These are phyloP conservation scores for Corythornis vintsioides DNA, from an alignment of 2,113 vertebrate species.

Conservation along the genomic window DNA sequence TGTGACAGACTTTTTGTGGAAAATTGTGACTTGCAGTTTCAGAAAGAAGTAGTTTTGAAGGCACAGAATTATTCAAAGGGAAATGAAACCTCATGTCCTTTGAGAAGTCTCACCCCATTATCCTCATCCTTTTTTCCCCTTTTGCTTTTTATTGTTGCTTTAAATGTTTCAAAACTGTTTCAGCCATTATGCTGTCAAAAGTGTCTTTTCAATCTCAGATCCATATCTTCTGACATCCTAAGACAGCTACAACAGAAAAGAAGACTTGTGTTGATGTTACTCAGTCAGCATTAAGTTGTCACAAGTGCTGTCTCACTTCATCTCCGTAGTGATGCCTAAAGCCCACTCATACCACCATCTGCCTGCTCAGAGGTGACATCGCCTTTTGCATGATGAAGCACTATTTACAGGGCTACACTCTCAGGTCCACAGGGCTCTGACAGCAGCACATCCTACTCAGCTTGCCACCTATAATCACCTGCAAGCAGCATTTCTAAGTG, in stretches of 20 bases:
- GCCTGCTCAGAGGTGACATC: conserved; percentile 45
- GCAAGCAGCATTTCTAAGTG: not conserved
- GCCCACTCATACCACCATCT: conserved; percentile 42
- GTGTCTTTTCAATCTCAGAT: conserved; percentile 52
- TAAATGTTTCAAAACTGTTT: conserved; percentile 74
- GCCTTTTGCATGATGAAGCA: conserved; percentile 47
- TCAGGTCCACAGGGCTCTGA: conserved; percentile 20
- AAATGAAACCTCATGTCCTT: conserved; percentile 32
- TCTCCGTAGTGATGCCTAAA: not conserved
- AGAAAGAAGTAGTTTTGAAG: not conserved
- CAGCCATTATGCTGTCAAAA: conserved; percentile 59
- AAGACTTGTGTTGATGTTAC: conserved; percentile 36
- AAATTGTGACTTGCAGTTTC: conserved; percentile 25
- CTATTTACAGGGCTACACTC: conserved; percentile 3
- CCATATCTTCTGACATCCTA: conserved; percentile 49
- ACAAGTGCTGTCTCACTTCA: conserved; percentile 26
- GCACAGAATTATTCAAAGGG: conserved; percentile 18
- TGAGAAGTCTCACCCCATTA: conserved; percentile 35
- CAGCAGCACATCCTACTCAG: not conserved
- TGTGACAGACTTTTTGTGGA: not conserved
- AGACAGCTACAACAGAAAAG: conserved; percentile 49
- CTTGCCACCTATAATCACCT: not conserved
- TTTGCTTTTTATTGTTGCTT: conserved; percentile 42
- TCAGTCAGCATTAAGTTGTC: conserved; percentile 59
- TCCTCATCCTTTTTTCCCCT: conserved; percentile 8